Evolutionary conservation across 2,888 invertebrate species (phyloP), one percentile per base, ranked within the genome.

Genomic region (Eupithecia pulchellata): DNA sequence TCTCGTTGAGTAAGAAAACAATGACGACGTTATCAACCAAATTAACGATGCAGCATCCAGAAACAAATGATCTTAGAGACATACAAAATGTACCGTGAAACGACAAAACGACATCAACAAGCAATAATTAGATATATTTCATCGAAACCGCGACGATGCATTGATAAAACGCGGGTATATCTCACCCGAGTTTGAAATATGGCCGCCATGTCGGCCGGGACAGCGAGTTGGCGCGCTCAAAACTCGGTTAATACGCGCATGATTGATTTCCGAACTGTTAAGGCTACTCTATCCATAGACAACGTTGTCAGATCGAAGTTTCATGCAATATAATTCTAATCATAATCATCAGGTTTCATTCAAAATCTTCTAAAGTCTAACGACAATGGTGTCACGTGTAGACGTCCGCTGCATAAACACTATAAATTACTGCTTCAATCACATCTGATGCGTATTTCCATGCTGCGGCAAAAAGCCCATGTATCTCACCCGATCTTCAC

Each of bases 361-460:
- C 75, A 72, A 74, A 77, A 70, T 74, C 68, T 76, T 73, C 68
- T 74, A 70, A 73, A 76, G 71, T 74, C 68, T 75, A 76, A 76
- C 75, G 75, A 70, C 71, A 90, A 91, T 86, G 84, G 87, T 86
- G 81, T 81, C 85, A 84, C 80, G 81, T 82, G 86, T 83, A 82
- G 89, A 88, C 91, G 88, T 89, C 88, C 86, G 87, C 83, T 85
- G 89, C 87, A 89, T 86, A 90, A 90, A 90, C 90, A 90, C 87
- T 91, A 92, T 94, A 93, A 93, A 93, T 93, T 92, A 93, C 88
- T 83, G 81, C 90, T 91, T 86, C 92, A 93, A 94, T 93, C 93
- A 93, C 92, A 92, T 91, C 87, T 90, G 91, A 92, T 91, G 90
- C 88, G 89, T 89, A 91, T 90, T 92, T 88, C 89, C 88, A 89